Percentiles rank a stretch among this genome's conserved stretches.
These are phyloP conservation scores for Pterocles gutturalis DNA, from an alignment of 2,113 vertebrate species.

Conservation along the genomic window DNA sequence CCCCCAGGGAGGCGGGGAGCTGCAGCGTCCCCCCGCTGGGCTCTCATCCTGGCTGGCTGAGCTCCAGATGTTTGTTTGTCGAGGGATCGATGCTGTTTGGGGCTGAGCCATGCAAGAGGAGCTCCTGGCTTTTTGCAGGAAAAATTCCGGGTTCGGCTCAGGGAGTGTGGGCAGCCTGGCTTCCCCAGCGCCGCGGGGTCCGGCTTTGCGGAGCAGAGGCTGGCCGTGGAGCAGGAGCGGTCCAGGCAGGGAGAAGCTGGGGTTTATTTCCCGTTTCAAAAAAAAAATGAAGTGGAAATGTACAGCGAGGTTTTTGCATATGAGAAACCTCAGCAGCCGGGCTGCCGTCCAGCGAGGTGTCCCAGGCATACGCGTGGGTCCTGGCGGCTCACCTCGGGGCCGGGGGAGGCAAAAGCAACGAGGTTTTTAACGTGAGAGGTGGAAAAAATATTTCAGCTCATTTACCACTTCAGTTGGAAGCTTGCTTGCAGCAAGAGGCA, in stretches of 20 bases:
- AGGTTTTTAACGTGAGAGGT: background rate
- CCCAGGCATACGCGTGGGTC: fast-evolving
- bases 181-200: background rate
- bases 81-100: background rate
- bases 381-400: background rate
- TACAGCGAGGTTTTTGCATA: background rate
- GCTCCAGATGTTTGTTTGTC: background rate
- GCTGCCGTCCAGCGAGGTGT: background rate
- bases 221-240: background rate
- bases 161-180: background rate
- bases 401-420: background rate
- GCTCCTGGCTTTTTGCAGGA: background rate
- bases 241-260: background rate
- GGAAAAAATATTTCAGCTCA: background rate
- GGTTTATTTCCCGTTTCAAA: background rate
- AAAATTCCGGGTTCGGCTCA: background rate
- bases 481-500: background rate
- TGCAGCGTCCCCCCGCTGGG: background rate
- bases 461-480: background rate
- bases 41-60: background rate
- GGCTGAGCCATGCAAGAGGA: background rate
- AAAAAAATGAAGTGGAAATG: background rate
- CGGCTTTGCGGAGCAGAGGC: background rate
- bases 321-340: background rate
- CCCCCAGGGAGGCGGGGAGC: background rate